A percentile compares a stretch with the other conserved stretches of the same genome.
phyloP scores from a whole-genome alignment of 2,113 vertebrate species.

The Clinocottus analis region DNA sequence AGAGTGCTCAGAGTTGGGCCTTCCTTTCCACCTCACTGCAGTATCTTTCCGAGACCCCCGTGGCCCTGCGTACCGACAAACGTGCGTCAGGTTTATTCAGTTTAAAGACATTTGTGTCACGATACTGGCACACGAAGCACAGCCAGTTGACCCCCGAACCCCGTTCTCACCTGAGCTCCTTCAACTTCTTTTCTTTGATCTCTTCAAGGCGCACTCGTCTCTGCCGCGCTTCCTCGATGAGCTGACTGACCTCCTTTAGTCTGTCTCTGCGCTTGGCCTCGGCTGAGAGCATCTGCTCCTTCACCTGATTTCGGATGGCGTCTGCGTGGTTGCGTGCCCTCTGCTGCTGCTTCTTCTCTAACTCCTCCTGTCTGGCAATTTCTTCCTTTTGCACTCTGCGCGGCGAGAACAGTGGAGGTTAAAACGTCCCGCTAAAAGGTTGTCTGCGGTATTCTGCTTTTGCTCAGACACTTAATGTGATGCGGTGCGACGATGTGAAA shows the following conservation, averaged over 20 bases:
- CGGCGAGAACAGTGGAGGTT: background rate
- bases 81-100: background rate
- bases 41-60: constrained; percentile 89
- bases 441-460: background rate
- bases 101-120: background rate
- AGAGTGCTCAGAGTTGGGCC: constrained; percentile 30
- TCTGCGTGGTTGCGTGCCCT: constrained; percentile 65
- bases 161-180: constrained; percentile 86
- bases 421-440: background rate
- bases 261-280: constrained; percentile 66
- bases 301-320: constrained; percentile 85
- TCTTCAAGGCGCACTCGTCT: constrained; percentile 80
- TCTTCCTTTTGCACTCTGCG: constrained; percentile 83
- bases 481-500: background rate
- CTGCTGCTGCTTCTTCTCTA: constrained; percentile 78
- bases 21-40: constrained; percentile 85
- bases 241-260: constrained; percentile 82
- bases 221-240: constrained; percentile 80
- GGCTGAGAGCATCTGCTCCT: constrained; percentile 81
- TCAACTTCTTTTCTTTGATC: constrained; percentile 87
- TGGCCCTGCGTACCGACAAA: constrained; percentile 74
- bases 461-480: background rate
- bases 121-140: background rate
- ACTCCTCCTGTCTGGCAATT: constrained; percentile 74
- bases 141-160: background rate